Base-by-base conservation (phyloP, 2,797 vertebrate species). In the Ctenopoma kingsleyae region DNA sequence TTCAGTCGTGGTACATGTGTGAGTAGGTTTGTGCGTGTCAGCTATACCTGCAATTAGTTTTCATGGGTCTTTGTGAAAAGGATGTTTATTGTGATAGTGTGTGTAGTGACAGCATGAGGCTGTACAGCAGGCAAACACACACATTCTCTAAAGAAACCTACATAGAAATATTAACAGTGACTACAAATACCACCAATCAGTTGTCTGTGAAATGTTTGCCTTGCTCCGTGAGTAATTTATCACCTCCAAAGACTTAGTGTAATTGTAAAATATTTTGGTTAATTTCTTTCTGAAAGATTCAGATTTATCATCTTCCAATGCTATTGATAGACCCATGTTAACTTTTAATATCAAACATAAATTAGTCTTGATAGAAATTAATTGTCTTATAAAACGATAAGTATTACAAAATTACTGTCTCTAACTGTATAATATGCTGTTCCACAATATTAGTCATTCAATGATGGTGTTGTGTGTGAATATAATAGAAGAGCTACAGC, bases 101-200 rank as follows among this genome's bases (percentile, higher is more conserved):
- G 71, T 76, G 67, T 54, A 9, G 71, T 86, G 60, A 19, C 74
- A 79, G 72, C 76, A 59, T 71, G 67, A 41, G 40, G 25, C 53
- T 5, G 5, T 59, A 67, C 35, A 76, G 30, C 50, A 58, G 44
- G 44, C 61, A 60, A 71, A 72, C 67, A n/a, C 30, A 25, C 16
- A 40, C 8, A 53, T 16, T 17, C 41, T 30, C 40, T 38, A 60
- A 27, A 75, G 27, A 54, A 50, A 69, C 36, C 6, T 22, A 52
- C 22, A 62, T 27, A 72, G 44, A 54, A 46, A 65, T 19, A 76
- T 23, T 59, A 69, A 71, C 44, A 41, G 47, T 46, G 35, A 35
- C 69, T 3, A 22, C 17, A 65, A 80, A 67, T 36, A 19, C 30
- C 8, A 44, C 11, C 51, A 58, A 55, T 74, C 20, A 50, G 8